Base-by-base conservation (phyloP, 1,140 invertebrate species). In the Conus ventricosus region DNA sequence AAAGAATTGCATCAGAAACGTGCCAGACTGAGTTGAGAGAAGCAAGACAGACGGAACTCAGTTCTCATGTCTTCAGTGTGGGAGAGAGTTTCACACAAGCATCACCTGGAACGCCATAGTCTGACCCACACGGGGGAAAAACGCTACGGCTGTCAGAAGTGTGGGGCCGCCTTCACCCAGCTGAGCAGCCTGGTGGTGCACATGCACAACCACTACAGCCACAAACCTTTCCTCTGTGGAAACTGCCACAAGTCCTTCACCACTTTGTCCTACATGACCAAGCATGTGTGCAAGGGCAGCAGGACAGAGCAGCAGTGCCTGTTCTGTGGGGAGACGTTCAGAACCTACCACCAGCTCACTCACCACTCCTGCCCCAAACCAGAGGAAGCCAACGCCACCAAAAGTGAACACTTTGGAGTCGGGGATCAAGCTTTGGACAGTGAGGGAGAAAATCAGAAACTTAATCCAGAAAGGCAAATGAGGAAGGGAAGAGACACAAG, bases 51-150 rank as follows among this genome's bases (percentile, higher is more conserved):
- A 0, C 10, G 10, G n/a, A 20, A n/a, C 67, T 39, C 13, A 27
- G 27, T 53, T 80, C 11, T 10, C 5, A 5, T 84, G 82, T 20
- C n/a, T 5, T 7, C 10, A 27, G 57, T 84, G 82, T 25, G 82
- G 82, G 8, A 27, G 17, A n/a, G 27, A 25, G 57, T 84, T 84
- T n/a, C n/a, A 1, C 55, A 63, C 4, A 67, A 27, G 15, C 57
- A 84, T 13, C 57, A 67, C 15, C 25, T 84, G 82, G 25, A 84
- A 5, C 55, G 82, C 7, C 82, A 99, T 95, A 95, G 99, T 90
- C 96, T 99, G 89, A 96, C 99, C 90, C 99, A 99, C 95, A 98
- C 98, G 15, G 98, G 98, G 5, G 98, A 99, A 95, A 99, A 99
- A 94, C 98, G 98, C 1, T 99, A 90, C 60, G 80, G 90, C 20